Percentiles rank a stretch among this genome's conserved stretches.
These are phyloP conservation scores for Ennomos quercinarius DNA, from an alignment of 2,888 invertebrate species.

Conservation along the genomic window DNA sequence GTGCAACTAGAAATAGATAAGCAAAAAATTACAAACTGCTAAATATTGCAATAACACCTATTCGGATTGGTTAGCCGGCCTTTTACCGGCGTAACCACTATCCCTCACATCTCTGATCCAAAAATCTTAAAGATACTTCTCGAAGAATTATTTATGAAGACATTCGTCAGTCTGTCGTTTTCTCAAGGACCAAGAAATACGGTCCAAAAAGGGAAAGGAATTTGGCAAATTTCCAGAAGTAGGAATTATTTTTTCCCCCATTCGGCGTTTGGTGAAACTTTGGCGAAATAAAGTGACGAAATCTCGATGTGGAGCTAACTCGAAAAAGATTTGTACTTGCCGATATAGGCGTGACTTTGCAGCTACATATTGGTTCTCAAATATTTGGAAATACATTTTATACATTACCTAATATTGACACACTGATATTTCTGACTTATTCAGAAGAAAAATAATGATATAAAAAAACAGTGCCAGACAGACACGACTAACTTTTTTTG, in stretches of 20 bases:
- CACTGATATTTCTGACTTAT: too few species aligned
- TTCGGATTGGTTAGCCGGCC: neutral
- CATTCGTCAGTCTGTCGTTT: conserved; percentile 51
- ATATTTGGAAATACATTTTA: too few species aligned
- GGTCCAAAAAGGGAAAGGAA: conserved; percentile 36
- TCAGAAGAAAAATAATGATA: too few species aligned
- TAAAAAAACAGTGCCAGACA: too few species aligned
- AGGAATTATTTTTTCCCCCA: conserved; percentile 50
- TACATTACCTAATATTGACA: too few species aligned
- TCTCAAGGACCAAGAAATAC: conserved; percentile 47
- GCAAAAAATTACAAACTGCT: too few species aligned
- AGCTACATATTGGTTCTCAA: conserved; percentile 2
- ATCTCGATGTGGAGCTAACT: conserved; percentile 25
- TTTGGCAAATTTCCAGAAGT: conserved; percentile 58
- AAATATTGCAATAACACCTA: too few species aligned
- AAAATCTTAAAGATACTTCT: conserved; percentile 45
- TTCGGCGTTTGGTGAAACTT: conserved; percentile 38
- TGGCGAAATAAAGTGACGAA: conserved; percentile 34
- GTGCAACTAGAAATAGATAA: too few species aligned
- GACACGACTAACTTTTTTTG: too few species aligned
- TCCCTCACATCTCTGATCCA: conserved; percentile 5
- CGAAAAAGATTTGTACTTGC: conserved; percentile 15
- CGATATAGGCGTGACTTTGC: conserved; percentile 15
- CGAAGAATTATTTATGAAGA: conserved; percentile 62
- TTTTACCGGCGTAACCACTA: conserved; percentile 1